Evolutionary conservation across 2,797 vertebrate genomes (phyloP), one percentile per base, ranked within the genome.

Genomic region (Toxotes lorentzi): DNA sequence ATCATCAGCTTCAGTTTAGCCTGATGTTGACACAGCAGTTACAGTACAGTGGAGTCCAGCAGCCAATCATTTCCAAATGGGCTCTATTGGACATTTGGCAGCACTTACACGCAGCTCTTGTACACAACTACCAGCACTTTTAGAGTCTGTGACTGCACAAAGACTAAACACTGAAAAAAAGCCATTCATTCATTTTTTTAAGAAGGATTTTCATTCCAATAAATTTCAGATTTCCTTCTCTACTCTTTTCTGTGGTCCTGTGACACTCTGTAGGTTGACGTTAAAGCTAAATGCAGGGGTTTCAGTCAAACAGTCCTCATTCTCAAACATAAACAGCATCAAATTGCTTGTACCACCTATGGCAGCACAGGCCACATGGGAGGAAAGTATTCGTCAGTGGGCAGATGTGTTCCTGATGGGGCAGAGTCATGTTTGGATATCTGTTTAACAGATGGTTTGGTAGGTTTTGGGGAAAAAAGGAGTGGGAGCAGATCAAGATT

Each of bases 121-220:
- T 67, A 69, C 50, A 76, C 71, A 80, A 77, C 53, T 21, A 68
- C 81, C 38, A 40, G n/a, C 23, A 5, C 70, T 73, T 69, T 57
- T 53, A 10, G 35, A 76, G 72, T 51, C 76, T 62, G 40, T 14
- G 16, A 79, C 60, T 64, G 41, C 76, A 73, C 80, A 50, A 50
- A 91, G 78, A 83, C 76, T 83, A 91, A 91, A 89, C 87, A 91
- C 54, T 47, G 34, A 73, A 73, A 70, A 50, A 57, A 50, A 54
- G 13, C 59, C 7, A 0, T 78, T 69, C 64, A 71, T 71, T 73
- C 69, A 60, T 68, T 70, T 66, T 77, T 65, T 57, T 1, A 65
- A 50, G 53, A 48, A 21, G 0, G 14, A 54, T n/a, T 0, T 3
- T 76, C 82, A 48, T 27, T 14, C 4, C n/a, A 34, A 23, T 17